phyloP scores from a whole-genome alignment of 2,797 vertebrate species.

The Argya squamiceps region DNA sequence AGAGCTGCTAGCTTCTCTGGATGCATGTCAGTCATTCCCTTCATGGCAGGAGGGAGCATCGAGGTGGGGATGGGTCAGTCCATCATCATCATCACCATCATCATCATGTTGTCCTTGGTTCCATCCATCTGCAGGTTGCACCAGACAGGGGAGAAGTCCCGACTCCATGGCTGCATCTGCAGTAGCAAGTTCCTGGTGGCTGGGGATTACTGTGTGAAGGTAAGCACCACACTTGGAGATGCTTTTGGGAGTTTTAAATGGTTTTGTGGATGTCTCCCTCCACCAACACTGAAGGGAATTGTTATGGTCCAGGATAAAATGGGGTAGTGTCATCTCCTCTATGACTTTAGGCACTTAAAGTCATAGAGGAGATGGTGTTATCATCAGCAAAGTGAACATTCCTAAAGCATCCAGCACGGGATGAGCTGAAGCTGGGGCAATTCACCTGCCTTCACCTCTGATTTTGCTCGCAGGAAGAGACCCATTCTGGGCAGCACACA shows the following conservation, averaged over 20 bases:
- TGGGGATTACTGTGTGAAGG: conserved; percentile 85
- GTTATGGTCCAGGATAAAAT: neutral
- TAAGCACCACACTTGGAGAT: conserved; percentile 28
- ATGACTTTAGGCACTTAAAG: neutral
- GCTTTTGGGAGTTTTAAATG: neutral
- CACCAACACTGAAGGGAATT: neutral
- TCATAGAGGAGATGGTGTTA: too few relatives aligned
- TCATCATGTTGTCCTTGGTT: neutral
- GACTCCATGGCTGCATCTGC: conserved; percentile 84
- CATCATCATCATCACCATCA: neutral
- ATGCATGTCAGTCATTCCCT: neutral
- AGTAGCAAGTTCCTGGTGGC: conserved; percentile 88
- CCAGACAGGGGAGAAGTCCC: conserved; percentile 78
- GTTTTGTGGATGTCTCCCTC: neutral
- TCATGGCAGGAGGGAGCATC: fast-evolving
- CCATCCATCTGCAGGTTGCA: conserved; percentile 78
- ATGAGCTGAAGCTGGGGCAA: neutral
- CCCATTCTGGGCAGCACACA: fast-evolving
- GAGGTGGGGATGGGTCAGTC: neutral
- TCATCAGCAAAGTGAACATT: neutral
- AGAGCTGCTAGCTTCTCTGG: neutral
- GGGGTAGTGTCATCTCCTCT: neutral
- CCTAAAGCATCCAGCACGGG: neutral
- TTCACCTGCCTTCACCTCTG: neutral
- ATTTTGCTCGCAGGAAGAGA: neutral